Evolutionary conservation across 2,888 invertebrate species (phyloP), one percentile per base, ranked within the genome.

Genomic region (Dorcus parallelipipedus): DNA sequence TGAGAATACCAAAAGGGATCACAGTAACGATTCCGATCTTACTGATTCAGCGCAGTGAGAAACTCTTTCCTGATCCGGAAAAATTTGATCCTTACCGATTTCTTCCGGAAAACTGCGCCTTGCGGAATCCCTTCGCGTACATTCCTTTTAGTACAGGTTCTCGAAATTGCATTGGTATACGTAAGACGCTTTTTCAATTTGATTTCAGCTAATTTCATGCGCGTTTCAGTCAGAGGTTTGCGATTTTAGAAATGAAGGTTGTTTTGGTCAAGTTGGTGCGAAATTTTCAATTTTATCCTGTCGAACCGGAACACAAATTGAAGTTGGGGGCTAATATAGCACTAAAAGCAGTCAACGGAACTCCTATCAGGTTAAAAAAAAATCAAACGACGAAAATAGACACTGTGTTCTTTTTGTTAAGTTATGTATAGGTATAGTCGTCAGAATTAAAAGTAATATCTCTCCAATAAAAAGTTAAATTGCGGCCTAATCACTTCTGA

Each of bases 11-110:
- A 40, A 53, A 53, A 52, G 56, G 53, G 20, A 56, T 53, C 3
- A 56, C 9, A 10, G 23, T 53, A 9, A n/a, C n/a, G 8, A 23
- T 60, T 23, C 48, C 48, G n/a, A 9, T 53, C 9, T 49, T 43
- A 26, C 65, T 68, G n/a, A 56, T 78, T 7, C 82, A 83, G 63
- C 69, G 74, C 39, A 76, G 80, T 63, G 69, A 73, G 4, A 59
- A 69, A 23, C 70, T 73, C 47, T 76, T 68, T 56, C 71, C 72
- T 1, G 67, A 76, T 33, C 74, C 76, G 33, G 67, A 72, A 41
- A 64, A 63, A 33, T 77, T 75, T 61, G 70, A 76, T 61, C 76
- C 76, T 1, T 74, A 76, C 54, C 69, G 74, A 42, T 76, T 76
- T 65, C 64, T 74, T 23, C 71, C 72, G 8, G 76, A 76, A 61